Evolutionary conservation across 2,797 vertebrate species (phyloP), one percentile per base, ranked within the genome.

Genomic region (Sparus aurata): DNA sequence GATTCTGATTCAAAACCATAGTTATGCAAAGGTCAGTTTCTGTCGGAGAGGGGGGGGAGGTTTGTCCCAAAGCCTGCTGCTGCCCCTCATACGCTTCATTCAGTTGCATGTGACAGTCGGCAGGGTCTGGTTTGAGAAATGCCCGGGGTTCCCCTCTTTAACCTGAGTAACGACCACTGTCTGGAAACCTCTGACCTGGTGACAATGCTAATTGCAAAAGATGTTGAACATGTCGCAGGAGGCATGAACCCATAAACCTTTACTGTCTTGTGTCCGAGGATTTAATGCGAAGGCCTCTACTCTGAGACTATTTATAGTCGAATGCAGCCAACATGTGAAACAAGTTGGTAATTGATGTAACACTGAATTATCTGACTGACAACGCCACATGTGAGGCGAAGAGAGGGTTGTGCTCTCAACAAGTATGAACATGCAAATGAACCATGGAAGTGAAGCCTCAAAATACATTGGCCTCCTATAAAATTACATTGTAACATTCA

Each of bases 131-230:
- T 38, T 38, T 38, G 38, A 38, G 9, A 38, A 38, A 38, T 38
- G 38, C 38, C 38, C 38, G 38, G 38, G 16, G 30, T 43, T 67
- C 46, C 17, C 12, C 22, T 45, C 2, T 63, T 50, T 82, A 65
- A 82, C 68, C 64, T 13, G 66, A 87, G 54, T n/a, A 62, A 72
- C 12, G 70, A 58, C 53, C 53, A 15, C 0, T 7, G 64, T 15
- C 43, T 20, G 50, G 78, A 68, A 86, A 85, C 80, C 71, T 84
- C 54, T 85, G 83, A 91, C 86, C 77, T 46, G 45, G 59, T 77
- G 71, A 82, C 67, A 60, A 84, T 69, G 45, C 34, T 30, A 38
- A 87, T 62, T 47, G 52, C 18, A 55, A 69, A 77, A 41, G 50
- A 78, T 67, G 61, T 1, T 12, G 54, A 73, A 66, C 60, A 73